phyloP scores from a whole-genome alignment of 2,797 vertebrate species.

The Rhinophrynus dorsalis region DNA sequence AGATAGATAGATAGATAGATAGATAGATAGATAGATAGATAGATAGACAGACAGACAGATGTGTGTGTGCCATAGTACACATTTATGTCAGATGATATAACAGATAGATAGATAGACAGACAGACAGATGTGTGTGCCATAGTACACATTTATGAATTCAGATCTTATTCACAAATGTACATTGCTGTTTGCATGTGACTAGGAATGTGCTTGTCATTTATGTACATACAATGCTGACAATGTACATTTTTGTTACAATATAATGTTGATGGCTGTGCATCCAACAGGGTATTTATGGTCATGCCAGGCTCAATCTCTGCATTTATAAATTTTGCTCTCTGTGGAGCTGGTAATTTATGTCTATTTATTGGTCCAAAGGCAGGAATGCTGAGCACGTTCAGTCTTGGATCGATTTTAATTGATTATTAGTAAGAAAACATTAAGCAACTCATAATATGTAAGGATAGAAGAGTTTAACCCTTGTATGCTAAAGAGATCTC shows the following conservation, averaged over 20 bases:
- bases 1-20: too few species aligned
- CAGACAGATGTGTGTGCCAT: too few species aligned
- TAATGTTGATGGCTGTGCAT: constrained; percentile 1
- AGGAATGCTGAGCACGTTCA: constrained; percentile 39
- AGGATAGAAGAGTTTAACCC: constrained; percentile 34
- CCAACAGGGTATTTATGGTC: constrained; percentile 17
- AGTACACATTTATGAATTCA: too few species aligned
- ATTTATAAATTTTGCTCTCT: constrained; percentile 23
- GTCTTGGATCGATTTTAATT: constrained; percentile 33
- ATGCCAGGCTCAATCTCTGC: background rate
- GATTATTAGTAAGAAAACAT: constrained; percentile 50
- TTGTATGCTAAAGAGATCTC: too few species aligned
- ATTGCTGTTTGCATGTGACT: background rate
- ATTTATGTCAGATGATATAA: too few species aligned
- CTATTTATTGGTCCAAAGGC: constrained; percentile 31
- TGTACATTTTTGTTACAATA: background rate
- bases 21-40: too few species aligned
- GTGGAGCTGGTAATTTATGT: constrained; percentile 38
- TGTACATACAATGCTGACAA: background rate
- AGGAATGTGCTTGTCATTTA: background rate
- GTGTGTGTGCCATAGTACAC: too few species aligned
- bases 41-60: too few species aligned
- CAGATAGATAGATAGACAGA: too few species aligned
- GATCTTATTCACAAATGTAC: too few species aligned
- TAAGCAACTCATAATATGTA: constrained; percentile 41